Evolutionary conservation across 2,113 vertebrate species (phyloP), one percentile per base, ranked within the genome.

Genomic region (Lutjanus erythropterus): DNA sequence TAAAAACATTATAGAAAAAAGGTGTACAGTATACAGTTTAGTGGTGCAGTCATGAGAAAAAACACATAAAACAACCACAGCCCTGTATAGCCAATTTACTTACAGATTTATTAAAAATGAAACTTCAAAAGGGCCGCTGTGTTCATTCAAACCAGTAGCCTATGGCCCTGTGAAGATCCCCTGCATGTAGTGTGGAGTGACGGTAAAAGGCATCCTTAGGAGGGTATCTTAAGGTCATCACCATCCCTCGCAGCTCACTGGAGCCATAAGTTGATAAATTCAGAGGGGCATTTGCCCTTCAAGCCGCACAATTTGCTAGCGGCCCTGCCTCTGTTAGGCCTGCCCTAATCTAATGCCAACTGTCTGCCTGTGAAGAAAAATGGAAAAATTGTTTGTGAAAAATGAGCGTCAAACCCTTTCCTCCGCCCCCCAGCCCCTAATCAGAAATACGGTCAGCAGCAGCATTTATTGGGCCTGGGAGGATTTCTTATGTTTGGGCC

Each of bases 301-400:
- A 95, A 94, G 89, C 89, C 49, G 81, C 82, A 92, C 92, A 90
- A 91, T 94, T 94, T 94, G 92, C 94, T 94, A 88, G 89, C 85
- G 92, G 93, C 87, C 85, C 85, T 91, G 84, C 89, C 88, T 93
- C 90, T 89, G 91, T 93, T 92, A 93, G 91, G 88, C 85, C 83
- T 87, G 86, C 78, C 86, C 90, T 94, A 95, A 94, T 95, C 93
- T 95, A 95, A 95, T 95, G 93, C 93, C 94, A 95, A 93, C 89
- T 94, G 94, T 95, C 94, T 91, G 81, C 75, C 89, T 91, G 90
- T 88, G 84, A 91, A 93, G 91, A 94, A 94, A 94, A 93, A 93
- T 88, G 88, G 86, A 92, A 95, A 95, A 92, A 95, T 88, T 91
- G 89, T 89, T 92, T 86, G 90, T 94, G 93, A 95, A 95, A 95